phyloP scores from a whole-genome alignment of 2,888 invertebrate species.

The Sinopyrophorus schimmeli region DNA sequence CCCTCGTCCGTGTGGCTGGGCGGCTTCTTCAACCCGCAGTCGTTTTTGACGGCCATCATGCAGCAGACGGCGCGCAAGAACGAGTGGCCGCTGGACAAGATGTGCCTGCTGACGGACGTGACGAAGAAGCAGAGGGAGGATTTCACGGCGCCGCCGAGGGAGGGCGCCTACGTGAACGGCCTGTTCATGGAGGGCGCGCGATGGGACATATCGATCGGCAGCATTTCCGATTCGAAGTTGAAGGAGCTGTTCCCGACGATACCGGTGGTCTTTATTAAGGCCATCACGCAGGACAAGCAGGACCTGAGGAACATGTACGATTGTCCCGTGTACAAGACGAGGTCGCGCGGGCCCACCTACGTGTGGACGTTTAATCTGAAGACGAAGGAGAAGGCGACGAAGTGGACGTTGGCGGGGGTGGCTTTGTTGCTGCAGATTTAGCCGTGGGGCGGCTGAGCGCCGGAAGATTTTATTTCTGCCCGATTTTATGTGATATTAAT shows the following conservation, averaged over 20 bases:
- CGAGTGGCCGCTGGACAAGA: slow-evolving; percentile 94
- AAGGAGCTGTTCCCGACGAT: slow-evolving; percentile 90
- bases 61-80: slow-evolving; percentile 95
- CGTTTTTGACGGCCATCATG: slow-evolving; percentile 96
- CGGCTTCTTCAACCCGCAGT: slow-evolving; percentile 96
- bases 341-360: slow-evolving; percentile 85
- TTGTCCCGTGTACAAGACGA: slow-evolving; percentile 92
- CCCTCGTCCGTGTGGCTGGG: slow-evolving; percentile 91
- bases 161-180: slow-evolving; percentile 89
- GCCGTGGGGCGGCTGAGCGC: background rate
- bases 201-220: slow-evolving; percentile 81
- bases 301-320: slow-evolving; percentile 86
- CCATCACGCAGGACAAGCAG: slow-evolving; percentile 86
- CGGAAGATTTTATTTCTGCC: no score
- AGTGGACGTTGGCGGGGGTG: slow-evolving; percentile 93
- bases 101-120: slow-evolving; percentile 94
- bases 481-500: no score
- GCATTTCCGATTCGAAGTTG: slow-evolving; percentile 80
- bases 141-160: slow-evolving; percentile 82
- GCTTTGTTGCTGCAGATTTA: slow-evolving; percentile 86
- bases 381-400: slow-evolving; percentile 84
- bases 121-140: slow-evolving; percentile 87
- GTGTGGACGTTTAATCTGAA: slow-evolving; percentile 96
- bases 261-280: slow-evolving; percentile 88
- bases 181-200: slow-evolving; percentile 93